Conservation (phyloP, 2,113 vertebrate species). For the Hepsetus odoe region DNA sequence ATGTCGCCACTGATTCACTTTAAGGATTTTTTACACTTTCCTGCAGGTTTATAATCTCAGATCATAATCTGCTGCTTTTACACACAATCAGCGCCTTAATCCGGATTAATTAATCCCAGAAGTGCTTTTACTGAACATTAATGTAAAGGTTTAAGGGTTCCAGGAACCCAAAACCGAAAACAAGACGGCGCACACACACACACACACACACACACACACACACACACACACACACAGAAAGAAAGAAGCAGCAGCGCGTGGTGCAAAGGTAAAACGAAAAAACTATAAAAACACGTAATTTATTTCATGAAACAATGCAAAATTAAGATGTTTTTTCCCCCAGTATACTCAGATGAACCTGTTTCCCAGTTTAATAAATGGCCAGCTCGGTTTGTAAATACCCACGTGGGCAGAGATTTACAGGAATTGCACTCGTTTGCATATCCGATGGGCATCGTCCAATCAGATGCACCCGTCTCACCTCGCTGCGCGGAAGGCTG, state of each 20-base stretch:
- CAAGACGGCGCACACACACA: neutral
- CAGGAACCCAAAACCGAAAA: neutral
- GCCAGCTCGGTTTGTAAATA: conserved; percentile 43
- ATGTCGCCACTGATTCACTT: too few species aligned
- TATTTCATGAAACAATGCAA: too few species aligned
- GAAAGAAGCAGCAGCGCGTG: conserved; percentile 42
- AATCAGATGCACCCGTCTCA: conserved; percentile 69
- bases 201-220: neutral
- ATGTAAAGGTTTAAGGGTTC: neutral
- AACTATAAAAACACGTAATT: too few species aligned
- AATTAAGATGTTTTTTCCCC: too few species aligned
- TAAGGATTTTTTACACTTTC: too few species aligned
- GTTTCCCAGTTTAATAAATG: neutral
- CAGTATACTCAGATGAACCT: too few species aligned
- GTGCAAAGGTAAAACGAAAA: too few species aligned
- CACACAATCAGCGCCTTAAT: neutral
- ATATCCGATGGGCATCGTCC: conserved; percentile 61
- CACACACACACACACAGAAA: conserved; percentile 30
- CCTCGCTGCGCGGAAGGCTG: conserved; percentile 68
- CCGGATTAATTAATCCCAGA: neutral
- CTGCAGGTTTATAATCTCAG: too few species aligned
- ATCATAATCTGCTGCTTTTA: neutral
- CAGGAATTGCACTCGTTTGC: conserved; percentile 1
- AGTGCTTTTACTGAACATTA: too few species aligned
- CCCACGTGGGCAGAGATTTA: conserved; percentile 75